These are phyloP conservation scores for Hylaeus anthracinus DNA, from an alignment of 1,140 invertebrate genomes.

Conservation along the genomic window DNA sequence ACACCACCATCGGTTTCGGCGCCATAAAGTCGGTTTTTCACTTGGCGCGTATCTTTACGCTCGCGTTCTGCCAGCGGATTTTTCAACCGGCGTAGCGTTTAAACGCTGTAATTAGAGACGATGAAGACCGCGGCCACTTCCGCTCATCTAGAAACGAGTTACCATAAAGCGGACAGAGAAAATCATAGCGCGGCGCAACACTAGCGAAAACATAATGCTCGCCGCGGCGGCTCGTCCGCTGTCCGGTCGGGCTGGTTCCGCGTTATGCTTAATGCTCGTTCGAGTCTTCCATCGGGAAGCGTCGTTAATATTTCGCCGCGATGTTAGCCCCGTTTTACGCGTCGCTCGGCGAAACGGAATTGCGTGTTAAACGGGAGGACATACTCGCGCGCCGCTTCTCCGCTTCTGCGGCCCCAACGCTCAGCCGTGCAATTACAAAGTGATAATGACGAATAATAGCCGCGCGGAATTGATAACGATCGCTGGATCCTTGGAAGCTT, in stretches of 20 bases:
- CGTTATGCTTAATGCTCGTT: slow-evolving; percentile 51
- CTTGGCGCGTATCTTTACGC: background rate
- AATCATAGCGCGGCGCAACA: slow-evolving; percentile 32
- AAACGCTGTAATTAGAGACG: slow-evolving; percentile 55
- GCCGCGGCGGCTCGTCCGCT: background rate
- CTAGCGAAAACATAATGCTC: slow-evolving; percentile 49
- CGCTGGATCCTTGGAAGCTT: background rate
- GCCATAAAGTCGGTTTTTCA: slow-evolving; percentile 1
- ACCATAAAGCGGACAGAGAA: slow-evolving; percentile 40
- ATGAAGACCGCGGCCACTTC: slow-evolving; percentile 39
- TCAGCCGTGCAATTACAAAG: slow-evolving; percentile 25
- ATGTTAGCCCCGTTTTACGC: slow-evolving; percentile 43
- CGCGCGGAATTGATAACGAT: slow-evolving; percentile 10
- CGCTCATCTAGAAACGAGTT: slow-evolving; percentile 49
- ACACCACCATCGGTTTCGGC: slow-evolving; percentile 11
- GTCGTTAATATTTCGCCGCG: slow-evolving; percentile 36
- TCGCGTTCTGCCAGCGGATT: background rate
- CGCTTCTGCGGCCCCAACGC: no score
- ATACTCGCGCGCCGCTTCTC: background rate
- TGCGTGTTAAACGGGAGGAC: slow-evolving; percentile 3
- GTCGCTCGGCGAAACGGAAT: slow-evolving; percentile 11
- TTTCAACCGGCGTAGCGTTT: slow-evolving; percentile 20
- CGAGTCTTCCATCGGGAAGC: slow-evolving; percentile 21
- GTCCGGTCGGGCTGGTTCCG: slow-evolving; percentile 42
- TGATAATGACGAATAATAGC: slow-evolving; percentile 37